A percentile compares a stretch with the other conserved stretches of the same genome.
phyloP scores from a whole-genome alignment of 2,113 vertebrate genomes.

The Pygoscelis antarcticus region DNA sequence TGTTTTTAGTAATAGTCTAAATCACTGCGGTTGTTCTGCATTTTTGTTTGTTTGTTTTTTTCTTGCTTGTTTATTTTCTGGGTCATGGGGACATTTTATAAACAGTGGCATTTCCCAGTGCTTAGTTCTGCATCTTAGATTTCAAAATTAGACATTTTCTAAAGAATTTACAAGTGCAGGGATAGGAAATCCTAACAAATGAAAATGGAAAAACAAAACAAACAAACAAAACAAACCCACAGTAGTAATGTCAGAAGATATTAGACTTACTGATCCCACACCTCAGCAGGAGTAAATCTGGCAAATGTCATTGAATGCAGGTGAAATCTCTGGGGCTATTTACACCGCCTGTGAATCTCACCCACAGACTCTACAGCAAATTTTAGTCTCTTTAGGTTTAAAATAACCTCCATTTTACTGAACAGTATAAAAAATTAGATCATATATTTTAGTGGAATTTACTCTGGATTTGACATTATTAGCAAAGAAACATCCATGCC shows the following conservation, averaged over 20 bases:
- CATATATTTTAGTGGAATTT: background rate
- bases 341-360: background rate
- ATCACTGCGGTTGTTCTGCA: background rate
- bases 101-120: background rate
- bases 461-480: background rate
- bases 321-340: background rate
- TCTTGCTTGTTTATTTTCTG: background rate
- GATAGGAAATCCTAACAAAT: background rate
- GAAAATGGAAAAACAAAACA: background rate
- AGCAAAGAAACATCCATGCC: background rate
- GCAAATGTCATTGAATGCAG: background rate
- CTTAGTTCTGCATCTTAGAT: background rate
- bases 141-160: background rate
- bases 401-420: background rate
- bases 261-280: background rate
- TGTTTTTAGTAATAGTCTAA: background rate
- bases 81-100: background rate
- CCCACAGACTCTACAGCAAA: background rate
- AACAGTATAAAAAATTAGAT: background rate
- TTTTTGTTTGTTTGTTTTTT: background rate
- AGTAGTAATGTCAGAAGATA: background rate
- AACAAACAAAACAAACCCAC: background rate
- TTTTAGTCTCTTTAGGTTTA: background rate
- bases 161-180: background rate
- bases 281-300: background rate